Conservation (phyloP, 2,113 vertebrate species). For the Chauna torquata region DNA sequence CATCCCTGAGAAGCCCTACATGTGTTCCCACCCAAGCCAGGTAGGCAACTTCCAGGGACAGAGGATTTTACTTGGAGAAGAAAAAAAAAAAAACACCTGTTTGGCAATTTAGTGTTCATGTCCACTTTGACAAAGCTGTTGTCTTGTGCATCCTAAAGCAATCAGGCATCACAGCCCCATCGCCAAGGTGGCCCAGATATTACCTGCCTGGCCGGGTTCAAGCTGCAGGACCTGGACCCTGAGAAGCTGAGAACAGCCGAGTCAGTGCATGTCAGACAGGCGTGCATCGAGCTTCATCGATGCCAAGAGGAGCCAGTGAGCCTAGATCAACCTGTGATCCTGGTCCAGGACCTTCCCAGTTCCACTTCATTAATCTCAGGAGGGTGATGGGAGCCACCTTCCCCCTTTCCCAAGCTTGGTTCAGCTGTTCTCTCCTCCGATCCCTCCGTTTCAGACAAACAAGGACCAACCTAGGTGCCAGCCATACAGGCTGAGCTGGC, state of each 20-base stretch:
- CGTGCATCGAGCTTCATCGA: not conserved
- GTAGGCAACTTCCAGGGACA: accelerated
- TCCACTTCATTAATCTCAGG: not conserved
- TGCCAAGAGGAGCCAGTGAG: not conserved
- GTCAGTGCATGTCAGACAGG: not conserved
- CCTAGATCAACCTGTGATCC: not conserved
- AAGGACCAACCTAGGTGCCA: not conserved
- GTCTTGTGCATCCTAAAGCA: not conserved
- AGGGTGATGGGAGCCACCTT: not conserved
- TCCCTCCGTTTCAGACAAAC: not conserved
- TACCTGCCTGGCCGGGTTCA: not conserved
- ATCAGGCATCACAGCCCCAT: not conserved
- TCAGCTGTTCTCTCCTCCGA: no score
- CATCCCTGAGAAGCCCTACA: not conserved
- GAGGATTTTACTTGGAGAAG: not conserved
- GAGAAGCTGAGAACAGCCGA: not conserved
- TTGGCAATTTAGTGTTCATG: not conserved
- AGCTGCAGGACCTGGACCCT: not conserved
- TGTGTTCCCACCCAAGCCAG: not conserved
- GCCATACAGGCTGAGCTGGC: not conserved
- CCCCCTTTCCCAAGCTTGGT: not conserved
- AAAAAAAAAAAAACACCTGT: not conserved
- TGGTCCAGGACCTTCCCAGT: not conserved
- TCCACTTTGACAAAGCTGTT: not conserved
- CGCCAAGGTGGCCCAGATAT: not conserved